Conservation (phyloP, 2,113 vertebrate genomes). For the Macrotis lagotis region DNA sequence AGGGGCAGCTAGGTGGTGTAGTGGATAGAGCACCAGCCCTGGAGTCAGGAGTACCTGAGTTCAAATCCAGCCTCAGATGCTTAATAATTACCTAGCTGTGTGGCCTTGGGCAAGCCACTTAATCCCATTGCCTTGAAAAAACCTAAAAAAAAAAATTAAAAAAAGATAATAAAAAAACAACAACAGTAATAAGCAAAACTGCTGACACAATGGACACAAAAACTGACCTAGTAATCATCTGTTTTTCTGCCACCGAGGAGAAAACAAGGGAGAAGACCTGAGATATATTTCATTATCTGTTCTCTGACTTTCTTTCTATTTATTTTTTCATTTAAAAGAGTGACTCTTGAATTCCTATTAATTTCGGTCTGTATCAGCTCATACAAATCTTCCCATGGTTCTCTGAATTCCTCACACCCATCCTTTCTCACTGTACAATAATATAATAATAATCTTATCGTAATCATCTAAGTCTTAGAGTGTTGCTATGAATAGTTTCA, state of each 20-base stretch:
- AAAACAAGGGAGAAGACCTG: background rate
- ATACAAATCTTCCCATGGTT: background rate
- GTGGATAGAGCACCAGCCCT: too few relatives aligned
- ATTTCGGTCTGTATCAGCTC: background rate
- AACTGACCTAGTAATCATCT: background rate
- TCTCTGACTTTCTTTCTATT: background rate
- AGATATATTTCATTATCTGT: background rate
- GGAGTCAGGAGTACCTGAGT: too few relatives aligned
- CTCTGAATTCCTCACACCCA: background rate
- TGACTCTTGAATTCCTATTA: background rate
- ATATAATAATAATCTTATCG: background rate
- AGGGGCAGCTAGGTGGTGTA: too few relatives aligned
- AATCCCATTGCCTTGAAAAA: too few relatives aligned
- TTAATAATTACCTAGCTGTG: too few relatives aligned
- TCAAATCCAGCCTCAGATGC: too few relatives aligned
- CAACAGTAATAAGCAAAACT: background rate
- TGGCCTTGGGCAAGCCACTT: too few relatives aligned
- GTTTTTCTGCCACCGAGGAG: background rate
- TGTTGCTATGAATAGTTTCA: background rate
- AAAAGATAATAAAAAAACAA: too few relatives aligned
- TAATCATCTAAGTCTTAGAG: background rate
- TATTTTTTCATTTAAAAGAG: background rate
- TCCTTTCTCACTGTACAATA: background rate
- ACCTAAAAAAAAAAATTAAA: too few relatives aligned
- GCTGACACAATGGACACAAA: too few relatives aligned